phyloP scores from a whole-genome alignment of 2,113 vertebrate species.

The Stegostoma tigrinum region DNA sequence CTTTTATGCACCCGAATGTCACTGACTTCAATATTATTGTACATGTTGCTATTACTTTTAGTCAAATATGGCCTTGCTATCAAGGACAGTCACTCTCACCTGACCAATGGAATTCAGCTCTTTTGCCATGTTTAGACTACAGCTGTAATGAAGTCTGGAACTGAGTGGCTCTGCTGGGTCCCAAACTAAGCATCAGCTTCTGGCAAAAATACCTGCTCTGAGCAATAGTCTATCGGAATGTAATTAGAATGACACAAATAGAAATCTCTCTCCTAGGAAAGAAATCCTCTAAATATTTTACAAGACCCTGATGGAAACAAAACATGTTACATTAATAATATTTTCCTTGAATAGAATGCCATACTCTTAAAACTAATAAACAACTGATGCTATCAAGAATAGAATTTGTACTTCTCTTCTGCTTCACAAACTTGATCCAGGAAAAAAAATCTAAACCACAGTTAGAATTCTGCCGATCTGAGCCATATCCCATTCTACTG shows the following conservation, averaged over 20 bases:
- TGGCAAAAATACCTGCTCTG: not conserved
- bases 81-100: not conserved
- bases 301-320: not conserved
- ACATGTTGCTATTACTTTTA: not conserved
- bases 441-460: not conserved
- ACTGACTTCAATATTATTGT: not conserved
- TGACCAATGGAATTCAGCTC: not conserved
- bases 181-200: not conserved
- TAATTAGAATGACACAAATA: not conserved
- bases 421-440: slow-evolving; percentile 2
- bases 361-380: slow-evolving; percentile 16
- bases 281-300: not conserved
- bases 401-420: not conserved
- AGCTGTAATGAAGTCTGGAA: not conserved
- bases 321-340: not conserved
- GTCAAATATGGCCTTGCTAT: not conserved
- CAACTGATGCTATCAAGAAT: not conserved
- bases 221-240: not conserved
- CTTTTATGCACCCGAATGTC: no score
- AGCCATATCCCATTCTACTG: not conserved
- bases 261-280: not conserved
- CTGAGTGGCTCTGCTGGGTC: not conserved
- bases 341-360: not conserved
- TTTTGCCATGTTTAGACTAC: not conserved
- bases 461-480: not conserved